Conservation (phyloP, 53 echinoderm and acorn worm genomes). For the Crossaster papposus region DNA sequence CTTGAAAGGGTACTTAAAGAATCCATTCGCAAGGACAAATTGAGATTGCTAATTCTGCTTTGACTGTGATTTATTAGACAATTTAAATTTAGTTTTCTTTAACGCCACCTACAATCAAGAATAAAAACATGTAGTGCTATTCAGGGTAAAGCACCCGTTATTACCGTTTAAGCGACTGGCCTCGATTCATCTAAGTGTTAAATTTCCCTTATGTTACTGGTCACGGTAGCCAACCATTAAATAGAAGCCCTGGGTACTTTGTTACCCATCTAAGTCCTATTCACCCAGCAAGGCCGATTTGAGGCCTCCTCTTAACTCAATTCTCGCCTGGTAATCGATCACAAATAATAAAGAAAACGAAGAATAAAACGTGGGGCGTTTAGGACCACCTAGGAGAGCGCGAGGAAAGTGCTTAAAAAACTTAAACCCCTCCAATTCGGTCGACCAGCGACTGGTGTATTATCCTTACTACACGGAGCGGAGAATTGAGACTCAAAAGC, state of each 20-base stretch:
- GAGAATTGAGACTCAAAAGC: slow-evolving; percentile 28
- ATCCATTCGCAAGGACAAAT: neutral
- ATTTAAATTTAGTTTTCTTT: neutral
- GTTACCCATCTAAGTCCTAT: slow-evolving; percentile 10
- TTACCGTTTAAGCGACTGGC: slow-evolving; percentile 27
- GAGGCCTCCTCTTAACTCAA: slow-evolving; percentile 22
- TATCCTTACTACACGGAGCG: slow-evolving; percentile 7
- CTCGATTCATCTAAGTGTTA: slow-evolving; percentile 18
- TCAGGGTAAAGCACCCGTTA: neutral
- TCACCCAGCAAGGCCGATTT: slow-evolving; percentile 45
- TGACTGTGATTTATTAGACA: neutral
- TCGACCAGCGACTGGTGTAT: neutral
- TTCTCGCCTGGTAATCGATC: slow-evolving; percentile 37
- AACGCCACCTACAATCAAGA: neutral
- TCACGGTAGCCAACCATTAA: slow-evolving; percentile 53
- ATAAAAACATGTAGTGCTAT: neutral
- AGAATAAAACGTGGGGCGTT: neutral
- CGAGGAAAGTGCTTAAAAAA: slow-evolving; percentile 26
- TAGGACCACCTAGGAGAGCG: slow-evolving; percentile 49
- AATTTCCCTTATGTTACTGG: slow-evolving; percentile 21
- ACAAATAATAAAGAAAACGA: neutral
- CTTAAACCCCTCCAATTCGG: neutral
- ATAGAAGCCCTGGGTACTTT: slow-evolving; percentile 15
- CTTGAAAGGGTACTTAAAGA: neutral
- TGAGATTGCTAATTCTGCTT: neutral